Base-by-base conservation (phyloP, 2,113 vertebrate species). In the Aegithalos caudatus region DNA sequence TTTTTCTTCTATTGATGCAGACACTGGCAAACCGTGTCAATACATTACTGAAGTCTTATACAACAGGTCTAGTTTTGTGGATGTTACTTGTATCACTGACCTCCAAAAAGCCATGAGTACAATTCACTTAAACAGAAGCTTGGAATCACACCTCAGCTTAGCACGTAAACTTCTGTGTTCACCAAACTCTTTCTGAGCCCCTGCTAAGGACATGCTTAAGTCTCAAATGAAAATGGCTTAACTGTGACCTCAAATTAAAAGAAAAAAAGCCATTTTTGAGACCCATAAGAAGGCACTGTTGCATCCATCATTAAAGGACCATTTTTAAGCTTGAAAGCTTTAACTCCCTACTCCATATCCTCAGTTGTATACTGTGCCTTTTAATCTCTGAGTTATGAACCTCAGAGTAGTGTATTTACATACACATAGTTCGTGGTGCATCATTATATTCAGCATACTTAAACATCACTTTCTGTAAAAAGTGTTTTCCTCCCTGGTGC, bases 381-480 rank as follows among this genome's bases (percentile, higher is more conserved):
- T 88, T 92, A 50, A 83, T 70, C 22, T 86, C 69, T 60, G 18
- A 60, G 31, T 27, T 78, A 42, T 4, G 5, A 88, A 81, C 5
- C 19, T 22, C 45, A 47, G 45, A 47, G n/a, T 28, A 47, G 21
- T 38, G 27, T 47, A 66, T 9, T 83, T 45, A 77, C 13, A 35
- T 9, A 13, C 38, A 79, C 18, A 7, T 8, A 35, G 7, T 2
- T 82, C 13, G 23, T 7, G 2, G 25, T 2, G 1, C 8, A 18
- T 54, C n/a, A 58, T 70, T 54, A 40, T 28, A 47, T 38, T 40
- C 38, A 66, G 22, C 8, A 58, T 66, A 93, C 58, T 77, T 88
- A 88, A 93, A 81, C 20, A 58, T 9, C 33, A 44, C 2, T 57
- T 88, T 54, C 45, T 84, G n/a, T 42, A 86, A 86, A 80, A 65